A percentile compares a stretch with the other conserved stretches of the same genome.
Evolutionary conservation across 2,113 vertebrate genomes (phyloP).

Genomic region (Xenotilapia longispinis): DNA sequence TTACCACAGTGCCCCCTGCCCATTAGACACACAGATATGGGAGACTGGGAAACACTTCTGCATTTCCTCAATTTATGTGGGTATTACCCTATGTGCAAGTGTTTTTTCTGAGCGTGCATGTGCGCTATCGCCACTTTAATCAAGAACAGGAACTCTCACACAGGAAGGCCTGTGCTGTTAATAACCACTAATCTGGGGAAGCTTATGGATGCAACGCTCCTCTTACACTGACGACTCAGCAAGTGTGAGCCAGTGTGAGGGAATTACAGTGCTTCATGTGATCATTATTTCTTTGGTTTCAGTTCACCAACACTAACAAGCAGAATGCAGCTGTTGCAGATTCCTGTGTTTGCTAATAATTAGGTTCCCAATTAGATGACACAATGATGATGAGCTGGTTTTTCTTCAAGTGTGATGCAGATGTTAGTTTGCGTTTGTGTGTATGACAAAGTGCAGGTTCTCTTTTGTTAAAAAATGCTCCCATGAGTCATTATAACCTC

Average conservation of each 20-base stretch:
- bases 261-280: not conserved
- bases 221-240: not conserved
- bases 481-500: slow-evolving; percentile 1
- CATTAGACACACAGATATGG: slow-evolving; percentile 49
- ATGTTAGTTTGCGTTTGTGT: slow-evolving; percentile 4
- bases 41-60: slow-evolving; percentile 49
- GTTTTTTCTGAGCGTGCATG: not conserved
- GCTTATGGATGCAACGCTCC: not conserved
- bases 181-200: slow-evolving; percentile 39
- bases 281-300: slow-evolving; percentile 23
- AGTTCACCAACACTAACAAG: slow-evolving; percentile 1
- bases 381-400: slow-evolving; percentile 12
- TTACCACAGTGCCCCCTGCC: not conserved
- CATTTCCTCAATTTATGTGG: slow-evolving; percentile 48
- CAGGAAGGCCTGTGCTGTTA: not conserved
- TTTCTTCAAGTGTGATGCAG: not conserved
- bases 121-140: slow-evolving; percentile 47
- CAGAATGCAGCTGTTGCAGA: slow-evolving; percentile 15
- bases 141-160: slow-evolving; percentile 57
- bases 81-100: not conserved
- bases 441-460: slow-evolving; percentile 17
- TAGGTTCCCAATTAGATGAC: slow-evolving; percentile 22
- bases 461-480: not conserved
- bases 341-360: slow-evolving; percentile 35
- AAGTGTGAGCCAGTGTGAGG: not conserved